Conservation (phyloP, 2,113 vertebrate genomes). For the Nannobrachium achirus region DNA sequence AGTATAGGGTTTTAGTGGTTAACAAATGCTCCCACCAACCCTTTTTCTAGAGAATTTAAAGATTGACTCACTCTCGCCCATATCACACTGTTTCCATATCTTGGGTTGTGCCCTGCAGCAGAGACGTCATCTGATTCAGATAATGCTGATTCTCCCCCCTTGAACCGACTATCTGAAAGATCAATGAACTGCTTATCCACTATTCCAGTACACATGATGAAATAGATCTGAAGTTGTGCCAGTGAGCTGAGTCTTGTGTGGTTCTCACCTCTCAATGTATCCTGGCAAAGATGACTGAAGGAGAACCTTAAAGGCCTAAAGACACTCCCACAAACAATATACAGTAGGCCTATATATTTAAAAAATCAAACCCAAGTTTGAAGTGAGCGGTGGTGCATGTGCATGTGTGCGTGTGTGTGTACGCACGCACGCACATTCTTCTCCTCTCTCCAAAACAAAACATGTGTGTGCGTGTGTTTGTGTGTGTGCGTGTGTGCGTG, state of each 20-base stretch:
- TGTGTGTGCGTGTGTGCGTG: no score
- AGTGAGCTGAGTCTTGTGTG: not conserved
- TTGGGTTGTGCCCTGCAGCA: conserved; percentile 85
- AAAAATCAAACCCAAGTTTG: no score
- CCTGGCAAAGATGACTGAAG: conserved; percentile 77
- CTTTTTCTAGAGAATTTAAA: no score
- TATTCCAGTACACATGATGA: not conserved
- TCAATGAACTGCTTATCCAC: not conserved
- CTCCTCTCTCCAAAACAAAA: no score
- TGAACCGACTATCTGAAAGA: conserved; percentile 82
- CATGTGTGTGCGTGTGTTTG: no score
- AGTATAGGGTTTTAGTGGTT: no score
- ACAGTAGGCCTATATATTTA: no score
- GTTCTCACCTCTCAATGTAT: conserved; percentile 83
- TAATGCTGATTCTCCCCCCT: conserved; percentile 89
- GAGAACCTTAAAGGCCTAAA: conserved; percentile 85
- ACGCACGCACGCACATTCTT: no score
- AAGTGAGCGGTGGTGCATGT: no score
- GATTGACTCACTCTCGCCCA: not conserved
- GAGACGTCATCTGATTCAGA: conserved; percentile 86
- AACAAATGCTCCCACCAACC: no score
- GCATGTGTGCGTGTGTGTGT: no score
- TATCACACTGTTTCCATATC: conserved; percentile 81
- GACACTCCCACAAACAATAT: conserved; percentile 13
- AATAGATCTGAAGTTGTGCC: not conserved